Base-by-base conservation (phyloP, 1,140 invertebrate genomes). In the Tetragnatha versicolor region DNA sequence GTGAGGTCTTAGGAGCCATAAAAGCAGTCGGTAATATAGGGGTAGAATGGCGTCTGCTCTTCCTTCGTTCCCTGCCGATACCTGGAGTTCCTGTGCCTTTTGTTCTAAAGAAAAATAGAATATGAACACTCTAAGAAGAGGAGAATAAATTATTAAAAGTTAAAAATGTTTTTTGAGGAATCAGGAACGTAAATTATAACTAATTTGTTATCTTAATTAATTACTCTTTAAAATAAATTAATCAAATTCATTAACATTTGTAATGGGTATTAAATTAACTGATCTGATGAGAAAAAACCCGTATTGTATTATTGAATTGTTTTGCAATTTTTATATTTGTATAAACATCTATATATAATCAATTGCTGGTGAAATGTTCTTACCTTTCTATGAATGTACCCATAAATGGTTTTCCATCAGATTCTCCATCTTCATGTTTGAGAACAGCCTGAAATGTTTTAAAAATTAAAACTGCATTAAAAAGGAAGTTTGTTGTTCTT, bases 391-490 rank as follows among this genome's bases (percentile, higher is more conserved):
- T 69, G n/a, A 69, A 69, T 35, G 66, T 47, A 39, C 45, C 58
- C 1, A 49, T 14, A 27, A 27, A 55, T 3, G 78, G 55, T 72
- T 79, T 79, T 12, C 91, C 84, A 69, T 89, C 89, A 84, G 90
- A 92, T 84, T 94, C 92, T 20, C 91, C 93, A 87, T 96, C 93
- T 87, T 96, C 95, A 85, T 93, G 92, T 83, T 94, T 91, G 27
- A 98, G 85, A 22, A 97, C 95, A 58, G 94, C 93, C 78, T 79
- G 27, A 25, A 65, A 68, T 27, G 39, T 17, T 47, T 20, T n/a
- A n/a, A n/a, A n/a, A n/a, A n/a, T n/a, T n/a, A n/a, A n/a, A n/a
- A n/a, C n/a, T n/a, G n/a, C n/a, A n/a, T n/a, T n/a, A n/a, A n/a
- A n/a, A n/a, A n/a, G n/a, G n/a, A n/a, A n/a, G n/a, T n/a, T n/a